phyloP scores from a whole-genome alignment of 2,113 vertebrate species.

The Corythaixoides concolor region DNA sequence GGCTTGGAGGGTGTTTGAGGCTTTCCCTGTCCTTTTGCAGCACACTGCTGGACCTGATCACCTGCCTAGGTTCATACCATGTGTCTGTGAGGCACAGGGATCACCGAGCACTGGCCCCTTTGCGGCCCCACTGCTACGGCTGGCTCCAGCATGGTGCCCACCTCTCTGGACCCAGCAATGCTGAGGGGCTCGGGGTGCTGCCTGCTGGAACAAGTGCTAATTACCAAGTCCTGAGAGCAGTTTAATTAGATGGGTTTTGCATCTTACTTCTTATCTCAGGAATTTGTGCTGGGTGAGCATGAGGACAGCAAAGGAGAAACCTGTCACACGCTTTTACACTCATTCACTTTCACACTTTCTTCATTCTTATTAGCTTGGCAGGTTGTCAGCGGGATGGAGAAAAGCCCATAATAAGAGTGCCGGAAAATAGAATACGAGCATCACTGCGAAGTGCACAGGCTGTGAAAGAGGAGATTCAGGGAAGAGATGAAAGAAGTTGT shows the following conservation, averaged over 20 bases:
- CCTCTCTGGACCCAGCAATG: neutral
- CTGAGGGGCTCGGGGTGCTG: neutral
- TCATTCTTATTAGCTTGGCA: conserved; percentile 29
- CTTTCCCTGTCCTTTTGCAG: neutral
- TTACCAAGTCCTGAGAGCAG: neutral
- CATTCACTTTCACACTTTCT: conserved; percentile 9
- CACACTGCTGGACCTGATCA: neutral
- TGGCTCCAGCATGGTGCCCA: neutral
- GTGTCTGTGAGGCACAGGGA: neutral
- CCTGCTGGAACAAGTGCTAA: neutral
- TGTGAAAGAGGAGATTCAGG: neutral
- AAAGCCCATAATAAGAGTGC: neutral
- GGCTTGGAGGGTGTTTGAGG: neutral
- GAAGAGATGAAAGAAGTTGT: neutral
- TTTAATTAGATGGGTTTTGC: neutral
- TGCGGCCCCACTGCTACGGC: accelerated
- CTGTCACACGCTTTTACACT: neutral
- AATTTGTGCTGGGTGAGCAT: neutral
- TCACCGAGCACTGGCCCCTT: neutral
- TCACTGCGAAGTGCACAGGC: neutral
- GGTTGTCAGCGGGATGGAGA: neutral
- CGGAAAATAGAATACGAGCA: neutral
- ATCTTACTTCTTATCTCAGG: neutral
- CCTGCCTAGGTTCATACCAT: accelerated
- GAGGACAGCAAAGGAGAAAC: conserved; percentile 3